Percentiles rank a stretch among this genome's conserved stretches.
Evolutionary conservation across 2,888 invertebrate genomes (phyloP).

Genomic region (Unio pictorum): DNA sequence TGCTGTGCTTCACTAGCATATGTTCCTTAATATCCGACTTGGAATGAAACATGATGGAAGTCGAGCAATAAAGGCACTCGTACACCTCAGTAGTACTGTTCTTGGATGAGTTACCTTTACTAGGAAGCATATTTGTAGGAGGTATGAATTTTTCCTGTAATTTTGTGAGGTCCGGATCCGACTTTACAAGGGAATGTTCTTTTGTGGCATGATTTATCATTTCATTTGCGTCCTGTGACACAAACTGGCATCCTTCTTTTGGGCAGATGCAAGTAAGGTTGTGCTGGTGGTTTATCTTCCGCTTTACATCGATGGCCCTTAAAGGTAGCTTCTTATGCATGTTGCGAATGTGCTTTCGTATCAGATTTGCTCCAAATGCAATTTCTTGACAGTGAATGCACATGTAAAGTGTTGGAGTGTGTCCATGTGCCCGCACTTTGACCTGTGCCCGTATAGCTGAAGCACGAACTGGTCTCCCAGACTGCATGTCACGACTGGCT

Average conservation of each 20-base stretch:
- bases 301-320: conserved; percentile 34
- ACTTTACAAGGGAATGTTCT: conserved; percentile 20
- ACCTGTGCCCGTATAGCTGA: conserved; percentile 39
- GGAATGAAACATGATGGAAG: conserved; percentile 14
- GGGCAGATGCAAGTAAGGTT: conserved; percentile 34
- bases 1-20: conserved; percentile 33
- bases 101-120: conserved; percentile 5
- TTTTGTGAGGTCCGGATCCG: conserved; percentile 16
- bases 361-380: conserved; percentile 36
- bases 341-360: conserved; percentile 27
- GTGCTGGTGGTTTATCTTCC: conserved; percentile 13
- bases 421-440: conserved; percentile 24
- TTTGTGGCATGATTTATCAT: conserved; percentile 35
- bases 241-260: conserved; percentile 17
- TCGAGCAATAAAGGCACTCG: conserved; percentile 36
- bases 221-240: conserved; percentile 12
- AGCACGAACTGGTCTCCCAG: conserved; percentile 30
- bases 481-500: conserved; percentile 12
- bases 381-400: conserved; percentile 36
- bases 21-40: conserved; percentile 46
- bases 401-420: conserved; percentile 35
- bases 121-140: conserved; percentile 3
- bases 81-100: conserved; percentile 19
- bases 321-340: conserved; percentile 25
- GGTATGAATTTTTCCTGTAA: conserved; percentile 9